These are phyloP conservation scores for Drosophila fungiperda DNA, from an alignment of 2,888 invertebrate genomes.

Conservation along the genomic window DNA sequence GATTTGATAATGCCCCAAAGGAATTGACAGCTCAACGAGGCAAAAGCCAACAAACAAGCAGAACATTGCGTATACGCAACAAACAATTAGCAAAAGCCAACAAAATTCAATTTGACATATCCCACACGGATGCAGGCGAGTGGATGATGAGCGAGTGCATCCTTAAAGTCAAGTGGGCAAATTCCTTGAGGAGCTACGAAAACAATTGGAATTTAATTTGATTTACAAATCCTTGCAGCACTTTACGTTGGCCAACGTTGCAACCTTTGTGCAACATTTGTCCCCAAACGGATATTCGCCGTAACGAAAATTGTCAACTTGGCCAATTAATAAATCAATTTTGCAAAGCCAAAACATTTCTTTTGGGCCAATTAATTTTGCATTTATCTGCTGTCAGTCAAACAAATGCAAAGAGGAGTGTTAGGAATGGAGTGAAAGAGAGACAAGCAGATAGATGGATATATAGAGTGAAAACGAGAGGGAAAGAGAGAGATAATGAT, in stretches of 20 bases:
- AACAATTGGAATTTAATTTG: constrained; percentile 75
- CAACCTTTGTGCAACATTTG: constrained; percentile 25
- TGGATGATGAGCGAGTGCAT: constrained; percentile 9
- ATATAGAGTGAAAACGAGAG: too few relatives aligned
- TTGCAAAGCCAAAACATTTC: constrained; percentile 29
- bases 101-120: constrained; percentile 53
- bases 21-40: constrained; percentile 64
- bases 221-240: constrained; percentile 27
- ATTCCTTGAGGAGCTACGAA: constrained; percentile 64
- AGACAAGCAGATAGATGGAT: not conserved
- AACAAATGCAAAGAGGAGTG: constrained; percentile 3
- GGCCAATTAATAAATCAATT: constrained; percentile 80
- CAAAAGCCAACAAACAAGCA: constrained; percentile 17
- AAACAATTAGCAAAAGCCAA: constrained; percentile 68
- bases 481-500: too few relatives aligned
- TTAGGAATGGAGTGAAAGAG: not conserved
- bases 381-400: constrained; percentile 58
- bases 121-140: constrained; percentile 17
- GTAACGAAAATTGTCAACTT: constrained; percentile 54
- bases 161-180: constrained; percentile 27
- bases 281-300: constrained; percentile 22
- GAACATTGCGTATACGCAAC: constrained; percentile 67
- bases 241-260: constrained; percentile 9
- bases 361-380: constrained; percentile 58
- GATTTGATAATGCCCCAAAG: constrained; percentile 25